Conservation (phyloP, 2,888 invertebrate genomes). For the Hymenopus coronatus region DNA sequence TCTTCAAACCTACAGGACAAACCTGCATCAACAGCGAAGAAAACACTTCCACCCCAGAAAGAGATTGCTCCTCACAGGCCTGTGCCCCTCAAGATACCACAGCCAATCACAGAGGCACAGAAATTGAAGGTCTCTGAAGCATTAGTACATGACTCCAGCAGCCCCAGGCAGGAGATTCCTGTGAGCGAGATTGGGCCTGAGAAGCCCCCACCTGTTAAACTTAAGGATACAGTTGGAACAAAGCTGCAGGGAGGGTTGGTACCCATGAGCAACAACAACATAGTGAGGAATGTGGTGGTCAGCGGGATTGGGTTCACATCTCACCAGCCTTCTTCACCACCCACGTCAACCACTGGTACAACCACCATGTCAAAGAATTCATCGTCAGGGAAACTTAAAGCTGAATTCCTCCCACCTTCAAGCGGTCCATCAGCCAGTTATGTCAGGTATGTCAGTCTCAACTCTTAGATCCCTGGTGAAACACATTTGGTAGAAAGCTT, state of each 20-base stretch:
- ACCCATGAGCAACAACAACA: slow-evolving; percentile 13
- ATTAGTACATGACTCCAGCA: background rate
- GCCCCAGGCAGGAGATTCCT: background rate
- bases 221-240: background rate
- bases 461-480: no score
- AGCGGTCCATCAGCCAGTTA: slow-evolving; percentile 47
- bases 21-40: background rate
- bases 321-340: slow-evolving; percentile 8
- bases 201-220: background rate
- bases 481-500: no score
- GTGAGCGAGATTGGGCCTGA: background rate
- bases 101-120: background rate
- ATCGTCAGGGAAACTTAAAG: slow-evolving; percentile 43
- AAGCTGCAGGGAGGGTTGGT: background rate
- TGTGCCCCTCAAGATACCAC: background rate
- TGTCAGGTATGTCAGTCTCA: slow-evolving; percentile 44
- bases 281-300: slow-evolving; percentile 60
- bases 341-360: background rate
- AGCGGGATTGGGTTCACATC: slow-evolving; percentile 56
- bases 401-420: slow-evolving; percentile 48
- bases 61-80: background rate
- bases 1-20: background rate
- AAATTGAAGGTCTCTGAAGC: background rate
- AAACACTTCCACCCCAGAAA: background rate
- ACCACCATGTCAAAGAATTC: background rate